Evolutionary conservation across 2,797 vertebrate species (phyloP), one percentile per base, ranked within the genome.

Genomic region (Rhodeus uyekii): DNA sequence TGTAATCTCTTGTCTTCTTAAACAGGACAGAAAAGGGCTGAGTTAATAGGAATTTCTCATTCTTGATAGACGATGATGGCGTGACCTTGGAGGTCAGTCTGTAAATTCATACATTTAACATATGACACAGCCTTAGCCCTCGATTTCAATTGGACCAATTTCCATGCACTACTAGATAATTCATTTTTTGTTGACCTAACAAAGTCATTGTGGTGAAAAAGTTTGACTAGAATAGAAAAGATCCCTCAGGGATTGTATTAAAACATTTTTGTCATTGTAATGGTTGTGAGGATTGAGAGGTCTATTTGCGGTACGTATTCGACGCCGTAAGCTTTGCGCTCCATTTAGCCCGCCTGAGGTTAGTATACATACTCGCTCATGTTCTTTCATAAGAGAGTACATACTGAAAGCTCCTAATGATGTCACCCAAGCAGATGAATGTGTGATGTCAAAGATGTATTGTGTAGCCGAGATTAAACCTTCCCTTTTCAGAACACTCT

Each of bases 21-120:
- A 75, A 81, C 60, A 72, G 55, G 34, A 63, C 69, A 42, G 18
- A 75, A 84, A 80, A 81, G 36, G 58, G 27, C 19, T 39, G 46
- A 78, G 64, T 82, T 78, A 77, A 82, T 82, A 58, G 50, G 73
- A 82, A 53, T 50, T 78, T 83, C 24, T 75, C 44, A 29, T 24
- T 36, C 72, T 60, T 34, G 46, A 38, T 64, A 80, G 55, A 29
- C 8, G 44, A 69, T 72, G 38, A 60, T 76, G 29, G 8, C 18
- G 24, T 38, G n/a, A 72, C 61, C 48, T 77, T 61, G 38, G n/a
- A 80, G 73, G 76, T 76, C 64, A 76, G 71, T 63, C 0, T 2
- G n/a, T 73, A 82, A 34, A 81, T 81, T 73, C 18, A 36, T 58
- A 38, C 19, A 65, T 75, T 75, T 82, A 76, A 55, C 61, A 76